Evolutionary conservation across 2,797 vertebrate genomes (phyloP).

Genomic region (Helostoma temminkii): DNA sequence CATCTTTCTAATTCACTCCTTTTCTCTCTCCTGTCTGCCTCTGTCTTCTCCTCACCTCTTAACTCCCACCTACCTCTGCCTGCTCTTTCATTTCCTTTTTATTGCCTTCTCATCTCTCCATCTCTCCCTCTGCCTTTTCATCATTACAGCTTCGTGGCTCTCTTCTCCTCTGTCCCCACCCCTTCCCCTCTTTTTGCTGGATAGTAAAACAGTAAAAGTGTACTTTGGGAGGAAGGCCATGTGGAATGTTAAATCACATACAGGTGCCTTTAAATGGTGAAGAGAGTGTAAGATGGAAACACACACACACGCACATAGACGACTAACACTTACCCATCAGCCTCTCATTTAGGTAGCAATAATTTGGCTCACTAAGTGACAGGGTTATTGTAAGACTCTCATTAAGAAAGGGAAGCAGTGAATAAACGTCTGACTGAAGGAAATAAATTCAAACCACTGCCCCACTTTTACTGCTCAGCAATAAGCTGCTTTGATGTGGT

Average conservation of each 20-base stretch:
- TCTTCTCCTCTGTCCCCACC: no score
- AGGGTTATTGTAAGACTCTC: slow-evolving; percentile 81
- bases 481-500: slow-evolving; percentile 78
- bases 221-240: slow-evolving; percentile 68
- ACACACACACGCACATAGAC: slow-evolving; percentile 27
- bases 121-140: slow-evolving; percentile 46
- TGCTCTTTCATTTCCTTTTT: slow-evolving; percentile 61
- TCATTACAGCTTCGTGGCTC: slow-evolving; percentile 42
- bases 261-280: slow-evolving; percentile 72
- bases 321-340: slow-evolving; percentile 20
- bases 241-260: slow-evolving; percentile 75
- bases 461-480: slow-evolving; percentile 79
- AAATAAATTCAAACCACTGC: slow-evolving; percentile 81
- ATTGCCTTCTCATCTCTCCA: slow-evolving; percentile 60
- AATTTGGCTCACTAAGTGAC: slow-evolving; percentile 78
- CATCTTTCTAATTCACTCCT: slow-evolving; percentile 37
- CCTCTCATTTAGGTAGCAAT: slow-evolving; percentile 73
- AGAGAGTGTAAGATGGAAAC: slow-evolving; percentile 54
- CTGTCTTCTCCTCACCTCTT: slow-evolving; percentile 12
- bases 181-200: no score
- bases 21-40: slow-evolving; percentile 19
- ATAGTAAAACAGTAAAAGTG: slow-evolving; percentile 76
- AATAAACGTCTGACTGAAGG: slow-evolving; percentile 75
- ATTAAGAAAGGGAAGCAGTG: slow-evolving; percentile 78
- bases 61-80: background rate